phyloP scores from a whole-genome alignment of 2,113 vertebrate species.

The Tapirus terrestris region DNA sequence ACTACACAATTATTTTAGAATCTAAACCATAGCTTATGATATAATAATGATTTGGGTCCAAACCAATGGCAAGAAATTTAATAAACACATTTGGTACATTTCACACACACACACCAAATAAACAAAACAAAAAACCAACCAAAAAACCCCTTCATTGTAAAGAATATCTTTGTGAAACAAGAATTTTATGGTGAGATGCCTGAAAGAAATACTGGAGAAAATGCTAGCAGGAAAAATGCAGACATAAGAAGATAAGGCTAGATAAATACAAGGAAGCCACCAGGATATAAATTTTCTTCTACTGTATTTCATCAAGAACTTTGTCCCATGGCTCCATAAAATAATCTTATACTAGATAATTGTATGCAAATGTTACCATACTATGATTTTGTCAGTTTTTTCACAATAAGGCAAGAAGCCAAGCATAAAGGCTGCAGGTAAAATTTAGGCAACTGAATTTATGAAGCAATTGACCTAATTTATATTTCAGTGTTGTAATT shows the following conservation, averaged over 20 bases:
- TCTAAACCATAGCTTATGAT: neutral
- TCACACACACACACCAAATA: fast-evolving
- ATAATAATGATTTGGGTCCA: neutral
- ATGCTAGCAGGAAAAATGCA: neutral
- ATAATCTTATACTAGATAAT: neutral
- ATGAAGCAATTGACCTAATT: conserved; percentile 25
- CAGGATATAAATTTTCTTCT: neutral
- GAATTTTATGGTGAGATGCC: neutral
- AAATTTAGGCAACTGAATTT: conserved; percentile 10
- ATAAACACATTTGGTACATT: conserved; percentile 2
- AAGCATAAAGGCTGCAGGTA: conserved; percentile 7
- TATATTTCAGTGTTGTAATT: neutral
- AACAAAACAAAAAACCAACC: neutral
- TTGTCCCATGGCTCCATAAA: neutral
- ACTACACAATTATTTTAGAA: neutral
- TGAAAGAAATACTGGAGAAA: neutral
- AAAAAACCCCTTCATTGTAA: neutral
- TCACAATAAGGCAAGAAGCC: conserved; percentile 32
- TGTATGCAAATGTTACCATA: neutral
- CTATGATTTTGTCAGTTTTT: neutral
- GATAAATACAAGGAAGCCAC: neutral
- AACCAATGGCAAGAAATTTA: conserved; percentile 38
- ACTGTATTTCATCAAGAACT: neutral
- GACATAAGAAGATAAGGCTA: neutral
- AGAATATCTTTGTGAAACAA: neutral